Conservation (phyloP, 2,888 invertebrate species). For the Ornithoptera priamus region DNA sequence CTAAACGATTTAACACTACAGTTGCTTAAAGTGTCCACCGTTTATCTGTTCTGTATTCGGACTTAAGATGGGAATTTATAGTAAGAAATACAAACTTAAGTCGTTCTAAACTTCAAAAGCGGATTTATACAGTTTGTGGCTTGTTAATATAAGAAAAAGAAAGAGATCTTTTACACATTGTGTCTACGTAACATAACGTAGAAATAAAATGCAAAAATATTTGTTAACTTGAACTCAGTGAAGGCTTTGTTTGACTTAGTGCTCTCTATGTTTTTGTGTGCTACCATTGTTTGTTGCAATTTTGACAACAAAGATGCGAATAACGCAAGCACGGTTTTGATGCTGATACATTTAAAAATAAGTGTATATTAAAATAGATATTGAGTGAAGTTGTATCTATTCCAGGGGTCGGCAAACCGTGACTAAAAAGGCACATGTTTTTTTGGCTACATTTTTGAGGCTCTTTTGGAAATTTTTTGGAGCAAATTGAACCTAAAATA, state of each 20-base stretch:
- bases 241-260: conserved; percentile 20
- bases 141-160: too few species aligned
- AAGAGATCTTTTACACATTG: neutral
- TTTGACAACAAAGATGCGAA: neutral
- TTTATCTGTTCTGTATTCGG: neutral
- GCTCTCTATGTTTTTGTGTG: conserved; percentile 14
- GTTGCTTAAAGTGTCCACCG: neutral
- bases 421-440: too few species aligned
- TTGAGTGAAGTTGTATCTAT: neutral
- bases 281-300: conserved; percentile 1
- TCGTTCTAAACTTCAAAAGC: too few species aligned
- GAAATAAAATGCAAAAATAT: neutral
- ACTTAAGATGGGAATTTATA: neutral
- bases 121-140: too few species aligned
- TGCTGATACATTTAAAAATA: neutral
- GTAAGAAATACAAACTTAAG: neutral
- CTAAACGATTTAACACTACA: neutral
- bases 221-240: conserved; percentile 8
- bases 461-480: too few species aligned
- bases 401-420: too few species aligned
- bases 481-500: too few species aligned
- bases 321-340: neutral
- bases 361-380: neutral
- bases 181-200: neutral
- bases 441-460: too few species aligned